Percentiles rank a stretch among this genome's conserved stretches.
phyloP scores from a whole-genome alignment of 2,888 invertebrate genomes.

The Allolobophora icterica region DNA sequence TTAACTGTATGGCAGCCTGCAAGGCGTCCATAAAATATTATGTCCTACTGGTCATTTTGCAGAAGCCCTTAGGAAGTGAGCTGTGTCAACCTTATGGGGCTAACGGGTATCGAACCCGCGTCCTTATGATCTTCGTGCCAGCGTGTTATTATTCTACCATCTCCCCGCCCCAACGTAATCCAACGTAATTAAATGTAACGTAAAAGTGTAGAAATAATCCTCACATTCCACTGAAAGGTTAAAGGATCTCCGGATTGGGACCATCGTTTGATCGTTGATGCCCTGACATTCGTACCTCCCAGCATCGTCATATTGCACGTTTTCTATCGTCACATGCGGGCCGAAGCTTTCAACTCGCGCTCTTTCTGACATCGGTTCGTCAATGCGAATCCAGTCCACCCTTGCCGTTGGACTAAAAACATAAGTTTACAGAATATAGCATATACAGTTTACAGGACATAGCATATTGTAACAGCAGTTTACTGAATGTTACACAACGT shows the following conservation, averaged over 20 bases:
- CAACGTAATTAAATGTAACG: too few relatives aligned
- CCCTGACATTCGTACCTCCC: slow-evolving; percentile 87
- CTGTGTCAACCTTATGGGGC: too few relatives aligned
- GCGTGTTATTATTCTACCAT: too few relatives aligned
- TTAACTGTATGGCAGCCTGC: too few relatives aligned
- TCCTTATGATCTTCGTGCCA: too few relatives aligned
- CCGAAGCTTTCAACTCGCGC: slow-evolving; percentile 82
- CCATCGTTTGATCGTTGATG: slow-evolving; percentile 54
- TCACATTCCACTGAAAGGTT: slow-evolving; percentile 64
- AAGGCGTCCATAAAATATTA: too few relatives aligned
- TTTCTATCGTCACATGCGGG: slow-evolving; percentile 76
- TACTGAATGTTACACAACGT: too few relatives aligned
- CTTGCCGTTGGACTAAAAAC: slow-evolving; percentile 82
- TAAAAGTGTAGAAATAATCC: neutral
- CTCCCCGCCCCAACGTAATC: too few relatives aligned
- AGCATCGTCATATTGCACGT: slow-evolving; percentile 74
- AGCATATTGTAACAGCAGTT: neutral
- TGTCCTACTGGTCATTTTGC: too few relatives aligned
- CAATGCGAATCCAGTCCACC: slow-evolving; percentile 88
- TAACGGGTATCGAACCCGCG: too few relatives aligned
- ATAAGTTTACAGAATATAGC: neutral
- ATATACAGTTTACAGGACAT: too few relatives aligned
- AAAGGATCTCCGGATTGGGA: slow-evolving; percentile 62
- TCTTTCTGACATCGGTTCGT: slow-evolving; percentile 71
- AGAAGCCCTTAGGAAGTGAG: too few relatives aligned